Conservation (phyloP, 2,113 vertebrate species). For the Leucoraja erinaceus region DNA sequence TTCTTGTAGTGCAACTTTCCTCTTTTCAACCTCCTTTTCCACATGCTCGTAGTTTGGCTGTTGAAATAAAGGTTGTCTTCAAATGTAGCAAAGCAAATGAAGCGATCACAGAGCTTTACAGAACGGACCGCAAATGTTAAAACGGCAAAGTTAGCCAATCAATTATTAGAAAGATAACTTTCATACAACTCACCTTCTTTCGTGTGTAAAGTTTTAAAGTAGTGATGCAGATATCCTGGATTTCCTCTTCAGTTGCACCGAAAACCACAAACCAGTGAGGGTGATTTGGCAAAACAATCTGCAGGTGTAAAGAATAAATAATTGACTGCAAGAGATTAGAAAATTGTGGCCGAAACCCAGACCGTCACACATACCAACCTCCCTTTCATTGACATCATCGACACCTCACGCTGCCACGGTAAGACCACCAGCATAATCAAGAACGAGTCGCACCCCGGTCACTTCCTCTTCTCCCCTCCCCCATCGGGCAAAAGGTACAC, state of each 20-base stretch:
- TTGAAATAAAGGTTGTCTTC: background rate
- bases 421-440: too few species aligned
- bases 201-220: constrained; percentile 87
- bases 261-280: constrained; percentile 94
- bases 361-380: too few species aligned
- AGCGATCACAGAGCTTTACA: background rate
- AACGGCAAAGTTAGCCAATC: too few species aligned
- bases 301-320: constrained; percentile 7
- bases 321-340: too few species aligned
- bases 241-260: constrained; percentile 83
- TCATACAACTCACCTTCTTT: constrained; percentile 70
- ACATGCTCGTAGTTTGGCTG: constrained; percentile 92
- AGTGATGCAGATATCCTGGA: constrained; percentile 88
- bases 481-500: too few species aligned
- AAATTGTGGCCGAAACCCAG: too few species aligned
- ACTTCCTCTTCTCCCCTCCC: too few species aligned
- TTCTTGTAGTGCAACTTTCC: constrained; percentile 86
- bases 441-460: too few species aligned
- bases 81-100: background rate
- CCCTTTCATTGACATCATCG: too few species aligned
- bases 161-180: background rate
- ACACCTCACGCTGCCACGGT: too few species aligned
- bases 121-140: background rate
- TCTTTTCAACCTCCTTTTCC: constrained; percentile 93
- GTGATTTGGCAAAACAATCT: constrained; percentile 85